Evolutionary conservation across 2,797 vertebrate species (phyloP), one percentile per base, ranked within the genome.

Genomic region (Pyrocephalus nanus): DNA sequence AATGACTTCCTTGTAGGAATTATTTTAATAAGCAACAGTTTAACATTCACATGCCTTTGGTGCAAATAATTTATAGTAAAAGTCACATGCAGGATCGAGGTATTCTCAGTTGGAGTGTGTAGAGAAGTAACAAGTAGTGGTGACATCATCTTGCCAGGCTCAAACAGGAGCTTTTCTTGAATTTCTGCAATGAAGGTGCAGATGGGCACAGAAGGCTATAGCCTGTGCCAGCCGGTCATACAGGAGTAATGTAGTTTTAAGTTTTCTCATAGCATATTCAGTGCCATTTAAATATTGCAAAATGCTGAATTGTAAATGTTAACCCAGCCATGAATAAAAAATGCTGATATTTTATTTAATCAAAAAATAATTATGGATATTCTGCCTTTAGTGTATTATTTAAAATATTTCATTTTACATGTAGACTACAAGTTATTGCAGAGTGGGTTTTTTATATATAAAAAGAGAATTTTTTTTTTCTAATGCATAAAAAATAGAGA

Each of bases 281-380:
- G 60, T 93, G 75, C 71, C 75, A 86, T 85, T 95, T 97, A 97
- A 98, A 98, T 98, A 97, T 97, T 97, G 93, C 96, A 97, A 96
- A 95, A 90, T 93, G 89, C 88, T 97, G 95, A 97, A 97, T 97
- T 95, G 97, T 92, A 96, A 97, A 97, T 97, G 94, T 97, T 97
- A 98, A 97, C 90, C 72, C 94, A 97, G 88, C 81, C 93, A 96
- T 97, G 95, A 98, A 98, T 97, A 93, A 96, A 96, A 97, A 97
- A 97, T 98, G 95, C 84, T 97, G 96, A 97, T 98, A 97, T 98
- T 98, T 97, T 97, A 97, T 97, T 96, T 97, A 98, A 96, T 94
- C 72, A 95, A 94, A 97, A 97, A 98, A 97, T 96, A 95, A 96
- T 97, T 97, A 95, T 93, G 77, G 71, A 94, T 97, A 95, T 89